A percentile compares a stretch with the other conserved stretches of the same genome.
These are phyloP conservation scores for Hirtodrosophila confusa DNA, from an alignment of 2,888 invertebrate species.

Conservation along the genomic window DNA sequence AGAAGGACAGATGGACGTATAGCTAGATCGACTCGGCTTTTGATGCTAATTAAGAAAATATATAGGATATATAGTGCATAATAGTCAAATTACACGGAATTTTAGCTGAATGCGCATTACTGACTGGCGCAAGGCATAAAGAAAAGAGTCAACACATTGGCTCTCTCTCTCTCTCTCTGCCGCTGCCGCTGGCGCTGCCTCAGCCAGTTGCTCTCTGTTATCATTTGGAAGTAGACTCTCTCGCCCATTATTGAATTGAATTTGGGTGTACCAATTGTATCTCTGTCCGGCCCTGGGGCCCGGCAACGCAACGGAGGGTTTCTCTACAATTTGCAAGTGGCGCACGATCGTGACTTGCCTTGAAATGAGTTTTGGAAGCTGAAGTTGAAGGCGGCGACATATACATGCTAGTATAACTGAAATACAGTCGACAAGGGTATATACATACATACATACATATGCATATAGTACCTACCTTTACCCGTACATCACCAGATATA, in stretches of 20 bases:
- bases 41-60: no score
- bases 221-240: conserved; percentile 39
- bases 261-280: conserved; percentile 11
- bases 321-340: conserved; percentile 69
- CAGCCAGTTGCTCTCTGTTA: conserved; percentile 52
- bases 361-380: conserved; percentile 55
- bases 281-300: conserved; percentile 41
- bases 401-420: background rate
- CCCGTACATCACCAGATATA: no score
- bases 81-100: no score
- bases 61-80: no score
- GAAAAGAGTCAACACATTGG: conserved; percentile 2
- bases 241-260: background rate
- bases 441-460: no score
- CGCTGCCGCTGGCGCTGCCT: background rate
- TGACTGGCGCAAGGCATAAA: no score
- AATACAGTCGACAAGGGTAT: background rate
- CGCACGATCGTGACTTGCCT: conserved; percentile 73
- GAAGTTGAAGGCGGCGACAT: conserved; percentile 37
- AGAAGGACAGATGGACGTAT: no score
- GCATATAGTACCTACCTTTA: no score
- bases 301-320: conserved; percentile 44
- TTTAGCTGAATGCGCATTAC: no score
- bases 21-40: no score
- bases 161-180: conserved; percentile 16